Evolutionary conservation across 2,888 invertebrate genomes (phyloP), one percentile per base, ranked within the genome.

Genomic region (Pandemis cinnamomeana): DNA sequence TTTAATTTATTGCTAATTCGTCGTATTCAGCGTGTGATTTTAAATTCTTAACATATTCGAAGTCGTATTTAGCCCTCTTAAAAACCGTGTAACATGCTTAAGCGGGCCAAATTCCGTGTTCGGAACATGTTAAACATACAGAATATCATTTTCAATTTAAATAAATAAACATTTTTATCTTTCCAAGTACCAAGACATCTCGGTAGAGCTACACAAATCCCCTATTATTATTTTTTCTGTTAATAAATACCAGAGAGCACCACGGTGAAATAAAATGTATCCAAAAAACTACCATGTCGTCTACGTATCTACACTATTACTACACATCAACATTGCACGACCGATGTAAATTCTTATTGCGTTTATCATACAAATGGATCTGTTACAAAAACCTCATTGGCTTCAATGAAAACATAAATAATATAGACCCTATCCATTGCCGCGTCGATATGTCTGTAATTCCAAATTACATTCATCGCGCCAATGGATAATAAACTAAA

Each of bases 251-350:
- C 78, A 81, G 78, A 85, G 84, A 91, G 90, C 91, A 90, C 91
- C 91, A 88, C 82, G 81, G 77, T 77, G 72, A 83, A 85, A 81
- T 73, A 82, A 81, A 79, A 81, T 70, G 48, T 71, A 60, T 74
- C 63, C 62, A 75, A 76, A 67, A 71, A 76, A 71, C 51, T 55
- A 68, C 69, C 48, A 71, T 67, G 36, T 61, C 41, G 48, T 46
- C 51, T 58, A 72, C 44, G 55, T 60, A 67, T 72, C 76, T 79
- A 79, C 77, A 79, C 73, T 75, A 78, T 78, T 82, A 81, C 87
- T 90, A 90, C 85, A 87, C 85, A 88, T 82, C 84, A 84, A 90
- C 86, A 91, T 91, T 90, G 92, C 90, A 91, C 91, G 86, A 86
- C 82, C 81, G 83, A 83, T 84, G 83, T 83, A 85, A 82, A 85